phyloP scores from a whole-genome alignment of 2,888 invertebrate species.

The Dryococelus australis region DNA sequence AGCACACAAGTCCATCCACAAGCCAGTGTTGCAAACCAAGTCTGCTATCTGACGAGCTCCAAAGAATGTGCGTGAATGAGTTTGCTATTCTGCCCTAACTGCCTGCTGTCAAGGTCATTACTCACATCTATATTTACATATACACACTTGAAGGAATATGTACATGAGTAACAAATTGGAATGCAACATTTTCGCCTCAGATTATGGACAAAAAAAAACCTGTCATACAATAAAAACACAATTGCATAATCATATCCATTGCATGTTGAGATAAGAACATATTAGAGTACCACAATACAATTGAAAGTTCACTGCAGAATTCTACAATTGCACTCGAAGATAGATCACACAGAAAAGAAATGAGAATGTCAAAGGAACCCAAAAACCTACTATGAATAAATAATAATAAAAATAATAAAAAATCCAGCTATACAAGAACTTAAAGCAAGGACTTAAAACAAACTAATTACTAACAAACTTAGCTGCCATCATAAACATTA shows the following conservation, averaged over 20 bases:
- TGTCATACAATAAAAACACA: too few species aligned
- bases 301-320: too few species aligned
- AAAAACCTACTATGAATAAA: neutral
- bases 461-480: neutral
- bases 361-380: too few species aligned
- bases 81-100: neutral
- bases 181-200: neutral
- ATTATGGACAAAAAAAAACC: too few species aligned
- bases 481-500: too few species aligned
- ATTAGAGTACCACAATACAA: too few species aligned
- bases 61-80: neutral
- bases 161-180: neutral
- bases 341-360: too few species aligned
- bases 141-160: neutral
- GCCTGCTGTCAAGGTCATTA: neutral
- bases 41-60: neutral
- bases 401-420: too few species aligned
- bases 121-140: neutral
- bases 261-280: too few species aligned
- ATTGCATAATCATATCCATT: too few species aligned
- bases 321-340: too few species aligned
- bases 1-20: neutral
- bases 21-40: neutral
- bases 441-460: too few species aligned
- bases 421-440: neutral